Percentiles rank a stretch among this genome's conserved stretches.
These are phyloP conservation scores for Seriola aureovittata DNA, from an alignment of 2,113 vertebrate species.

Conservation along the genomic window DNA sequence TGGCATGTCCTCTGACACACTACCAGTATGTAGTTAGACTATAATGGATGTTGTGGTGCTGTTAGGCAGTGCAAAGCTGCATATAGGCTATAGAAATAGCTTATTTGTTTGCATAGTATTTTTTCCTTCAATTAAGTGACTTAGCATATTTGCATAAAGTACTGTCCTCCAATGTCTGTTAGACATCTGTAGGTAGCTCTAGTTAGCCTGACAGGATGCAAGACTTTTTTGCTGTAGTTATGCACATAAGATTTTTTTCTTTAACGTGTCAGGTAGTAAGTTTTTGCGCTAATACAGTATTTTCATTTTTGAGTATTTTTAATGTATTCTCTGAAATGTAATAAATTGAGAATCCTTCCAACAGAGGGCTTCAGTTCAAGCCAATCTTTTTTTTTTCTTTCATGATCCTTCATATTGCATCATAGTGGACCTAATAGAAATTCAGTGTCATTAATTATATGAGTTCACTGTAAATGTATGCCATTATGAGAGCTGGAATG, in stretches of 20 bases:
- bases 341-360: constrained; percentile 75
- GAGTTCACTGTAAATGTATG: constrained; percentile 74
- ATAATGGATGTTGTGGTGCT: constrained; percentile 82
- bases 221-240: constrained; percentile 76
- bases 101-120: constrained; percentile 77
- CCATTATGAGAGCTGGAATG: constrained; percentile 76
- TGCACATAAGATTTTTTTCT: constrained; percentile 68
- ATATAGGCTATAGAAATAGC: constrained; percentile 78
- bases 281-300: constrained; percentile 72
- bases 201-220: constrained; percentile 73
- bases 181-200: constrained; percentile 75
- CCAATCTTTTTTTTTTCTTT: constrained; percentile 39
- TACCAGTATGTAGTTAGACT: constrained; percentile 78
- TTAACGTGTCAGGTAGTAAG: constrained; percentile 69
- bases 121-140: constrained; percentile 77
- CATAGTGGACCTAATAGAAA: constrained; percentile 66
- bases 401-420: constrained; percentile 60
- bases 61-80: constrained; percentile 80
- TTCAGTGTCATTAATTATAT: constrained; percentile 61
- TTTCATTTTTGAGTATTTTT: constrained; percentile 76
- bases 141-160: constrained; percentile 76
- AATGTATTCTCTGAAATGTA: constrained; percentile 78
- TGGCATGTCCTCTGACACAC: constrained; percentile 79
- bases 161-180: constrained; percentile 71
- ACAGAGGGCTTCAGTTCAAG: constrained; percentile 52